A percentile compares a stretch with the other conserved stretches of the same genome.
phyloP scores from a whole-genome alignment of 2,797 vertebrate genomes.

The Chelmon rostratus region DNA sequence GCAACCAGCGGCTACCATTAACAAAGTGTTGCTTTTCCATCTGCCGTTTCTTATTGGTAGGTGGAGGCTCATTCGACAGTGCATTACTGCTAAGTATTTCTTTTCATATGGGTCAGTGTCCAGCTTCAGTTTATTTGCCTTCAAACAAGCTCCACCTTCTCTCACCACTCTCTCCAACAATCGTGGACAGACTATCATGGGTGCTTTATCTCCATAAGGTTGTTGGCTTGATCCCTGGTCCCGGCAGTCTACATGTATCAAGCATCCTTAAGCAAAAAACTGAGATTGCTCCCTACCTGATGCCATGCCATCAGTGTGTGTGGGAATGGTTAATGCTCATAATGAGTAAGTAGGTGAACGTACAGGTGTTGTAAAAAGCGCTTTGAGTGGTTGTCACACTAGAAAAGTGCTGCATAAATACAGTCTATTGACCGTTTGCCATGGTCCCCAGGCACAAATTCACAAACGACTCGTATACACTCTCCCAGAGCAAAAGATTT shows the following conservation, averaged over 20 bases:
- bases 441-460: no score
- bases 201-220: no score
- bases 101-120: conserved; percentile 31
- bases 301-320: no score
- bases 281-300: no score
- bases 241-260: no score
- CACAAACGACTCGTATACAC: not conserved
- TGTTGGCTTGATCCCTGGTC: no score
- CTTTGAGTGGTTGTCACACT: no score
- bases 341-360: no score
- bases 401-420: no score
- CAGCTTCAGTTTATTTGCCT: conserved; percentile 25
- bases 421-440: not conserved
- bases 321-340: no score
- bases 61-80: conserved; percentile 28
- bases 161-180: not conserved
- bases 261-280: no score
- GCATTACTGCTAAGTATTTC: conserved; percentile 1
- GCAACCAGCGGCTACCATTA: conserved; percentile 17
- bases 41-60: conserved; percentile 25
- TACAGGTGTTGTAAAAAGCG: no score
- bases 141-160: conserved; percentile 14
- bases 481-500: not conserved
- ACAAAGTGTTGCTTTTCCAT: conserved; percentile 38
- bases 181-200: not conserved